phyloP scores from a whole-genome alignment of 2,797 vertebrate genomes.

The Lutjanus campechanus region DNA sequence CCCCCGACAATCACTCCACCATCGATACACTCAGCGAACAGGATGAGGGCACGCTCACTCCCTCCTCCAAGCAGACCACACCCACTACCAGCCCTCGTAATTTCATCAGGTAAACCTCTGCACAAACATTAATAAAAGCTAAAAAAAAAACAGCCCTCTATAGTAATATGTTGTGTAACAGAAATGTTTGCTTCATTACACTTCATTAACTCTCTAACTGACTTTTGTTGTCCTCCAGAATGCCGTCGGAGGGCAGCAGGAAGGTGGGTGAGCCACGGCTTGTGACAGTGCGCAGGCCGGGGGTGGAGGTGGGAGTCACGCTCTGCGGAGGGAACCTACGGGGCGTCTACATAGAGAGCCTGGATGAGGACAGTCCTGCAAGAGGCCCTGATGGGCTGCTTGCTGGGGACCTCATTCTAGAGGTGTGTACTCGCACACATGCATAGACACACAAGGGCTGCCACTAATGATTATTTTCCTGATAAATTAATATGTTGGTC shows the following conservation, averaged over 20 bases:
- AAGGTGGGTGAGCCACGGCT: conserved; percentile 88
- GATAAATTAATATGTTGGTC: no score
- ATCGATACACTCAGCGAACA: conserved; percentile 97
- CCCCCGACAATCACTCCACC: conserved; percentile 93
- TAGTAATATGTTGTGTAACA: not conserved
- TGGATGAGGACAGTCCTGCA: conserved; percentile 95
- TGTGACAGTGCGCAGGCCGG: conserved; percentile 90
- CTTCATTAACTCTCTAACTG: not conserved
- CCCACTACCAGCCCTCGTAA: conserved; percentile 92
- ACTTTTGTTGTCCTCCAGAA: conserved; percentile 77
- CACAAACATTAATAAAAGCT: not conserved
- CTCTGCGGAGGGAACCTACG: conserved; percentile 95
- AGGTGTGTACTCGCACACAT: conserved; percentile 84
- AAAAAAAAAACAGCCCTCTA: not conserved
- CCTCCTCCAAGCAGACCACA: conserved; percentile 94
- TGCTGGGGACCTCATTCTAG: conserved; percentile 93
- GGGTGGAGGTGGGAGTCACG: conserved; percentile 93
- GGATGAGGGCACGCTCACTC: conserved; percentile 96
- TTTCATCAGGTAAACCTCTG: conserved; percentile 85
- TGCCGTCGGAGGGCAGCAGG: conserved; percentile 85
- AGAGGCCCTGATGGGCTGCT: conserved; percentile 90
- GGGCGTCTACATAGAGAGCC: conserved; percentile 95
- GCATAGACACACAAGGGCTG: not conserved
- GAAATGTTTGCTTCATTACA: not conserved
- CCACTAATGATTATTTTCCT: no score